These are phyloP conservation scores for Drosophila cognata DNA, from an alignment of 2,888 invertebrate species.

Conservation along the genomic window DNA sequence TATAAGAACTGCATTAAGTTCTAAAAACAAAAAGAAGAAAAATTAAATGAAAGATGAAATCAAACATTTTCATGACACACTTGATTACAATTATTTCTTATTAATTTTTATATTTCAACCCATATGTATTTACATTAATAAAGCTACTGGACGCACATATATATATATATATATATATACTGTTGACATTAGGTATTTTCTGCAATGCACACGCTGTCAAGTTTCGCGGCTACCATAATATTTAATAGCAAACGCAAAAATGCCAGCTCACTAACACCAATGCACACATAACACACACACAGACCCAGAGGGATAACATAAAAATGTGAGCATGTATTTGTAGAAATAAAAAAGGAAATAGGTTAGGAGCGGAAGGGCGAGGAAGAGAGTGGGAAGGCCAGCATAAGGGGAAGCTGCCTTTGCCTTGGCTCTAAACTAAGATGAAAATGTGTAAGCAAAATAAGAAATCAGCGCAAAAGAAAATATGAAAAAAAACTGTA, in stretches of 20 bases:
- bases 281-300: neutral
- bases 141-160: neutral
- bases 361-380: neutral
- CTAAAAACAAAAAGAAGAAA: neutral
- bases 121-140: neutral
- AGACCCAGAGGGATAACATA: constrained; percentile 13
- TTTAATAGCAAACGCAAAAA: constrained; percentile 15
- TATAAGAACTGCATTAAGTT: neutral
- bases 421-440: constrained; percentile 25
- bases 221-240: constrained; percentile 14
- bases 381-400: neutral
- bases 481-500: constrained; percentile 43
- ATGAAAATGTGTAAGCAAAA: constrained; percentile 44
- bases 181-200: neutral
- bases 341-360: constrained; percentile 20
- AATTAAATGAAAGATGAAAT: neutral
- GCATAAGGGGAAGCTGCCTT: constrained; percentile 11
- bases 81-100: neutral
- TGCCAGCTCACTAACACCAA: neutral
- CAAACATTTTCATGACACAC: neutral
- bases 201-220: constrained; percentile 1
- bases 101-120: neutral
- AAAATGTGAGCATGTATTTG: neutral
- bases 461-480: constrained; percentile 44
- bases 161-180: constrained; percentile 3